phyloP scores from a whole-genome alignment of 2,888 invertebrate genomes.

The Teinopalpus imperialis region DNA sequence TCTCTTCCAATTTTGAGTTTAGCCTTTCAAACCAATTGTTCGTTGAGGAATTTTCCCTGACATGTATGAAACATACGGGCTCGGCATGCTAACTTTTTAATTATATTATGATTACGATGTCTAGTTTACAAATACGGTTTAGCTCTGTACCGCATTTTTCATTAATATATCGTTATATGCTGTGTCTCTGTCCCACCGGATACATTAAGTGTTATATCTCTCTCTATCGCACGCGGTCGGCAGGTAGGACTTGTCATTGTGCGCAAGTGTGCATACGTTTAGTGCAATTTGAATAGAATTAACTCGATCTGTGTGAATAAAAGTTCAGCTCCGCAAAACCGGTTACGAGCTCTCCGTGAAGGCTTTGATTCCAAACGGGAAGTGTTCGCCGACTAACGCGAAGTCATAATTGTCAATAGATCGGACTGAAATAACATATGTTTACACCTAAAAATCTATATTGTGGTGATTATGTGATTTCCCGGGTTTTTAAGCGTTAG shows the following conservation, averaged over 20 bases:
- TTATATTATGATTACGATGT: too few species aligned
- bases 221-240: constrained; percentile 37
- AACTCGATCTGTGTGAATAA: constrained; percentile 20
- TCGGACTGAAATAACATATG: constrained; percentile 1
- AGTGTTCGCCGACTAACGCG: constrained; percentile 8
- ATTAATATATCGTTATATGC: too few species aligned
- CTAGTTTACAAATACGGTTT: too few species aligned
- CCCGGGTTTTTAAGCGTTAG: too few species aligned
- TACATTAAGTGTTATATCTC: constrained; percentile 13
- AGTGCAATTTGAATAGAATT: constrained; percentile 25
- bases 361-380: constrained; percentile 1
- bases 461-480: neutral
- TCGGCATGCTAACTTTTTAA: too few species aligned
- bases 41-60: too few species aligned
- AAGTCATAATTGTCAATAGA: constrained; percentile 11
- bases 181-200: constrained; percentile 36
- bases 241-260: constrained; percentile 40
- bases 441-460: neutral
- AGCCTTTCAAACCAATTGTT: too few species aligned
- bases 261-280: constrained; percentile 30
- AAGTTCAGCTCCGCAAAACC: constrained; percentile 5
- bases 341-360: constrained; percentile 12
- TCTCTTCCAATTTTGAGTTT: too few species aligned
- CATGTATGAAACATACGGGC: too few species aligned
- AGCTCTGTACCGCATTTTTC: too few species aligned